Conservation (phyloP, 2,797 vertebrate genomes). For the Heteromormyrus szaboi region DNA sequence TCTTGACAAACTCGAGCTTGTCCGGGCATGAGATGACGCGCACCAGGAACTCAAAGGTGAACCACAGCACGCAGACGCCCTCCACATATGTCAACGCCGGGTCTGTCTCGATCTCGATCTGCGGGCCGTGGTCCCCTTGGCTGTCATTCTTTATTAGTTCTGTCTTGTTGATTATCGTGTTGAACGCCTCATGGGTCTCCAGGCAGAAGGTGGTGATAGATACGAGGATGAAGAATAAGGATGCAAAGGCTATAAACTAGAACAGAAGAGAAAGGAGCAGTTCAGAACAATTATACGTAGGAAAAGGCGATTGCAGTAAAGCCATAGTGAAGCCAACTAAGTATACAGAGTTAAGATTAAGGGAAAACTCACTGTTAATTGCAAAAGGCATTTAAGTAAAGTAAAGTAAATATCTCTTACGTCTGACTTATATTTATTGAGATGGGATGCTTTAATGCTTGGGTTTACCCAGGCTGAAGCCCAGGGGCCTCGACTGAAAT, state of each 20-base stretch:
- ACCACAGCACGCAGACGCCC: constrained; percentile 94
- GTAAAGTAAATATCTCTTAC: neutral
- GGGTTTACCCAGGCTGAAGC: neutral
- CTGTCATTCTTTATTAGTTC: constrained; percentile 70
- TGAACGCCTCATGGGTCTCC: constrained; percentile 98
- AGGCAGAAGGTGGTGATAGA: constrained; percentile 98
- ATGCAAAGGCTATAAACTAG: constrained; percentile 94
- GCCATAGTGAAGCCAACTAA: neutral
- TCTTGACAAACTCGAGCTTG: constrained; percentile 94
- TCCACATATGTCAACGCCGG: constrained; percentile 90
- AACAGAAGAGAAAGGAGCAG: constrained; percentile 39
- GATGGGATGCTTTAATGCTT: neutral
- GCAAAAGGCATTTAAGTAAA: neutral
- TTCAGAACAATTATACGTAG: neutral
- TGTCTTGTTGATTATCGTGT: constrained; percentile 93
- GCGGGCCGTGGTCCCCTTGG: constrained; percentile 64
- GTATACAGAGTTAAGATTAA: neutral
- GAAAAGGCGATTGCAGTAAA: neutral
- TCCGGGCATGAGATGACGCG: constrained; percentile 90
- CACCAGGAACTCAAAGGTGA: constrained; percentile 95
- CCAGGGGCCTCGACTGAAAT: neutral
- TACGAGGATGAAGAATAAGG: constrained; percentile 97
- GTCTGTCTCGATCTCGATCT: constrained; percentile 91
- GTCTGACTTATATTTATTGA: neutral
- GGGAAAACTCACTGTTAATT: neutral